Base-by-base conservation (phyloP, 2,113 vertebrate genomes). In the Eurystomus gularis region DNA sequence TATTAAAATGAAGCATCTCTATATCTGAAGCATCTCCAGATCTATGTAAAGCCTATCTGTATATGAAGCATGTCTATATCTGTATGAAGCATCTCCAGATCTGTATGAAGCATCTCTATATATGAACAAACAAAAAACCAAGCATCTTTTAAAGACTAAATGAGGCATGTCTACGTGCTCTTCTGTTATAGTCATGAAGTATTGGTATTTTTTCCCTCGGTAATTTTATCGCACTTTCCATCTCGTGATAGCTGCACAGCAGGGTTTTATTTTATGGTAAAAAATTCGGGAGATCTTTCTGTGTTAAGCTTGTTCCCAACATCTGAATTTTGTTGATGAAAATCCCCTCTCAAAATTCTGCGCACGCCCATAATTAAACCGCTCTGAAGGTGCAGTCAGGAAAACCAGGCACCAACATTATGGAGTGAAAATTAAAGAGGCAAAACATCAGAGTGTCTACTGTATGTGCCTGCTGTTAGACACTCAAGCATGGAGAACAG, bases 401-500 rank as follows among this genome's bases (percentile, higher is more conserved):
- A 97, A 97, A 98, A 96, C 72, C 96, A 97, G 88, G 91, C 94
- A 97, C 72, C 79, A 86, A 83, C 93, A 96, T 98, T 98, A 97
- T 95, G 81, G 97, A 98, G 94, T 97, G 96, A 98, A 98, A 98
- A 98, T 98, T 97, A 98, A 98, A 97, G 97, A 96, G 97, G 97
- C 96, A 97, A 97, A 98, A 98, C 95, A 98, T 98, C 91, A 49
- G 46, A 98, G 97, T 98, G 96, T 98, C 98, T 98, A 97, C 97
- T 98, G 94, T 98, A 98, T 98, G 95, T 98, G 97, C 98, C 98
- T 97, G 98, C 98, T 98, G 98, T 94, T 98, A 98, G 97, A 99
- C 98, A 98, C 97, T 99, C 98, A 98, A 99, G 98, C 99, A 99
- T 99, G 98, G 98, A 99, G 98, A 99, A 99, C 99, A 99, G 98